A percentile compares a stretch with the other conserved stretches of the same genome.
Evolutionary conservation across 2,797 vertebrate species (phyloP).

Genomic region (Naso thynnoides): DNA sequence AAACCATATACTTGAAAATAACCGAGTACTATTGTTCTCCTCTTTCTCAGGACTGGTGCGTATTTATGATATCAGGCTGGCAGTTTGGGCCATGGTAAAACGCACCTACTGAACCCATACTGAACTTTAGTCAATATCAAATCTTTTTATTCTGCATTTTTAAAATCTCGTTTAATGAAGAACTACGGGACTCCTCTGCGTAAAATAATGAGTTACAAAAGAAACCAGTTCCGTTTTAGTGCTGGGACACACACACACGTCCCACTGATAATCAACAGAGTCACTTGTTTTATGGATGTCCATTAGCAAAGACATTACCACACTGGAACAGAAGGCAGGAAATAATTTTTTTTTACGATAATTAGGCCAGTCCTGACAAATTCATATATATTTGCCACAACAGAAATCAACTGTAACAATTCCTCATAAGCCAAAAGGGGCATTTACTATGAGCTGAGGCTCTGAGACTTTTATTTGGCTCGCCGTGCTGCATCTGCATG

Average conservation of each 20-base stretch:
- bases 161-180: too few relatives aligned
- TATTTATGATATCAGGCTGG: too few relatives aligned
- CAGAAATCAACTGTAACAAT: slow-evolving; percentile 38
- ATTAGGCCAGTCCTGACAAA: not conserved
- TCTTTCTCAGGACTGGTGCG: too few relatives aligned
- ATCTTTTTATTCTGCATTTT: too few relatives aligned
- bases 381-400: slow-evolving; percentile 8
- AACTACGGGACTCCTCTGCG: not conserved
- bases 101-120: too few relatives aligned
- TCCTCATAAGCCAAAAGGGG: slow-evolving; percentile 11
- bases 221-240: slow-evolving; percentile 2
- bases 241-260: slow-evolving; percentile 1
- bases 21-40: too few relatives aligned
- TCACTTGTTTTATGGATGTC: slow-evolving; percentile 8
- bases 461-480: slow-evolving; percentile 38
- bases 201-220: slow-evolving; percentile 1
- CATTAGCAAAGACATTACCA: slow-evolving; percentile 5
- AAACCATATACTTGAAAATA: too few relatives aligned
- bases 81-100: too few relatives aligned
- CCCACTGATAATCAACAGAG: slow-evolving; percentile 6
- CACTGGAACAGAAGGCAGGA: not conserved
- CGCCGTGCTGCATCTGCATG: slow-evolving; percentile 34
- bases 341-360: slow-evolving; percentile 24
- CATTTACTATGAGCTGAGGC: slow-evolving; percentile 15
- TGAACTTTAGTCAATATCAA: too few relatives aligned